Evolutionary conservation across 2,113 vertebrate species (phyloP).

Genomic region (Corvus cornix): DNA sequence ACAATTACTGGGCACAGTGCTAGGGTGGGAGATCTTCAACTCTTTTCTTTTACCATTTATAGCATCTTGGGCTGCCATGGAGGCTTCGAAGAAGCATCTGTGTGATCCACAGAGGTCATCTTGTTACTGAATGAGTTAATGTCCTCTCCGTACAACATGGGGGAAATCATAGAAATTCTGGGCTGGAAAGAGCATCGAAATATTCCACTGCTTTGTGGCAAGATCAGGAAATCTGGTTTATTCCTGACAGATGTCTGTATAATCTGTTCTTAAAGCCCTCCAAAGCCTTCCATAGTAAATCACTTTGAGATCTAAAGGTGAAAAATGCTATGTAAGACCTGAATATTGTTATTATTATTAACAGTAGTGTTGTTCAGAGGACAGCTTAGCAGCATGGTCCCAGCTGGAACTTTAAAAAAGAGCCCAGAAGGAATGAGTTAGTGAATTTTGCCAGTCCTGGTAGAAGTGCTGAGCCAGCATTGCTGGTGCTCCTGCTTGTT

Average conservation of each 20-base stretch:
- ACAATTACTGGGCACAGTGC: not conserved
- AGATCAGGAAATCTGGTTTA: constrained; percentile 54
- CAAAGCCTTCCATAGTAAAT: constrained; percentile 45
- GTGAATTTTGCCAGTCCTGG: not conserved
- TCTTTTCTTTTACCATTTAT: not conserved
- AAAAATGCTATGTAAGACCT: constrained; percentile 52
- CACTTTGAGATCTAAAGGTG: constrained; percentile 49
- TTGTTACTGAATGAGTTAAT: not conserved
- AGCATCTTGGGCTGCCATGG: not conserved
- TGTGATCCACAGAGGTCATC: not conserved
- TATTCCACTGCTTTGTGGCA: constrained; percentile 6
- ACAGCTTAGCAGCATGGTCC: constrained; percentile 53
- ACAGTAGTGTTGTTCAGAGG: constrained; percentile 32
- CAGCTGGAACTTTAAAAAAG: constrained; percentile 36
- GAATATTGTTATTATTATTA: constrained; percentile 63
- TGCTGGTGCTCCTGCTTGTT: constrained; percentile 20
- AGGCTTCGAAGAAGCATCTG: not conserved
- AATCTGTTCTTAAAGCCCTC: constrained; percentile 35
- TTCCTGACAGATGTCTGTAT: constrained; percentile 67
- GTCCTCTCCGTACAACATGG: not conserved
- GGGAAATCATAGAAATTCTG: not conserved
- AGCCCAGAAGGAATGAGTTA: constrained; percentile 51
- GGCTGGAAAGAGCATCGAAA: not conserved
- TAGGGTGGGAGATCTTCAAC: not conserved
- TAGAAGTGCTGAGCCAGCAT: constrained; percentile 31